Base-by-base conservation (phyloP, 2,888 invertebrate species). In the Zaprionus lineosus region DNA sequence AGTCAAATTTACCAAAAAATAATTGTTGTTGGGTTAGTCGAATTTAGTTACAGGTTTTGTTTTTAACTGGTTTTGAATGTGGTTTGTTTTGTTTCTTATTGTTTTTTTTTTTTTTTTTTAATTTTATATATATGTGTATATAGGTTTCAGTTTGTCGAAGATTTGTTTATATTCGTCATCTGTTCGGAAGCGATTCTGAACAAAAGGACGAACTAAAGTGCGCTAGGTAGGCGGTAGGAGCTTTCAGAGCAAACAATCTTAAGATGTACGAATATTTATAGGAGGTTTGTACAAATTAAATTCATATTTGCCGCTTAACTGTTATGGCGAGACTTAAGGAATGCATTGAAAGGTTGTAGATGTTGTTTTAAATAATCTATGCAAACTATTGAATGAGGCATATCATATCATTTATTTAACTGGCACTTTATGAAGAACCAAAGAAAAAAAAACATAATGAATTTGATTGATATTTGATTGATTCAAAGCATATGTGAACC, bases 401-500 rank as follows among this genome's bases (percentile, higher is more conserved):
- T 68, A 74, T 58, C n/a, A n/a, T n/a, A n/a, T n/a, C n/a, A 34
- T 41, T 60, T 52, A 51, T 52, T 57, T n/a, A n/a, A 46, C 37
- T 58, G 58, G 48, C 58, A 58, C 18, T 37, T 5, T n/a, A n/a
- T n/a, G n/a, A n/a, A 19, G 19, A 19, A 19, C 24, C 6, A 24
- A 24, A 24, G n/a, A 24, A 24, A 24, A 24, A 5, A 5, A 46
- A 58, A 47, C 41, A 57, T 31, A 26, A 37, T n/a, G n/a, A n/a
- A n/a, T n/a, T n/a, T n/a, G n/a, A 4, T 26, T 4, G 26, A 28
- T 24, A 28, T 34, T 9, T 36, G 19, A 47, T 55, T 40, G 40
- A 37, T 43, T 74, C 74, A 66, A 84, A 82, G 88, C 89, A 89
- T 89, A 88, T 89, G 87, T 88, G 88, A 90, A 90, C 88, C 85